phyloP scores from a whole-genome alignment of 2,888 invertebrate genomes.

The Limnephilus marmoratus region DNA sequence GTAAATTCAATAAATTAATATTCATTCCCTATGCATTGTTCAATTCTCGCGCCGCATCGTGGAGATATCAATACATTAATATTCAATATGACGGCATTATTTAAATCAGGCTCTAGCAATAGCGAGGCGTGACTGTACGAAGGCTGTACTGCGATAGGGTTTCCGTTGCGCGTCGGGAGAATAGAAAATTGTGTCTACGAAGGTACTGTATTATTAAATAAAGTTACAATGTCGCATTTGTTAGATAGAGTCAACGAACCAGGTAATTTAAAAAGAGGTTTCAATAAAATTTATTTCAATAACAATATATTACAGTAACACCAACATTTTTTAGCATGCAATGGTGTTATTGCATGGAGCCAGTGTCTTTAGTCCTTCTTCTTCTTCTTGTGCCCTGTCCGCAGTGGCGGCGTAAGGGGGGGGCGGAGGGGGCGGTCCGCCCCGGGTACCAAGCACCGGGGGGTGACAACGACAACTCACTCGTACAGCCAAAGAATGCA shows the following conservation, averaged over 20 bases:
- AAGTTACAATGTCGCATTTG: not conserved
- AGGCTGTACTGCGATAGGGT: not conserved
- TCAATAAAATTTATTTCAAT: not conserved
- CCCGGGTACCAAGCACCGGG: too few relatives aligned
- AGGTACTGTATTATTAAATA: not conserved
- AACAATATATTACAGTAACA: not conserved
- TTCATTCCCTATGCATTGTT: not conserved
- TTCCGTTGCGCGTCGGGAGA: not conserved
- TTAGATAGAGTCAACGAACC: not conserved
- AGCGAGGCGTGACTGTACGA: constrained; percentile 45
- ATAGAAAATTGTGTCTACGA: not conserved
- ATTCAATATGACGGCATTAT: constrained; percentile 44
- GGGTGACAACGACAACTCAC: too few relatives aligned
- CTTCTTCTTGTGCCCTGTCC: too few relatives aligned
- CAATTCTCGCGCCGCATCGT: not conserved
- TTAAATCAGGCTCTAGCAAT: constrained; percentile 26
- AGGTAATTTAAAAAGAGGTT: not conserved
- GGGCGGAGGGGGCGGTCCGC: too few relatives aligned
- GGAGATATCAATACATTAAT: constrained; percentile 28
- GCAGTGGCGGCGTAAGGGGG: too few relatives aligned
- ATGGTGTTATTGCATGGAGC: not conserved
- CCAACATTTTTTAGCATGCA: too few relatives aligned
- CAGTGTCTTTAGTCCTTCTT: too few relatives aligned
- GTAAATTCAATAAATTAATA: not conserved
- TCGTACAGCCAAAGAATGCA: too few relatives aligned